Base-by-base conservation (phyloP, 2,113 vertebrate species). In the Zapornia atra region DNA sequence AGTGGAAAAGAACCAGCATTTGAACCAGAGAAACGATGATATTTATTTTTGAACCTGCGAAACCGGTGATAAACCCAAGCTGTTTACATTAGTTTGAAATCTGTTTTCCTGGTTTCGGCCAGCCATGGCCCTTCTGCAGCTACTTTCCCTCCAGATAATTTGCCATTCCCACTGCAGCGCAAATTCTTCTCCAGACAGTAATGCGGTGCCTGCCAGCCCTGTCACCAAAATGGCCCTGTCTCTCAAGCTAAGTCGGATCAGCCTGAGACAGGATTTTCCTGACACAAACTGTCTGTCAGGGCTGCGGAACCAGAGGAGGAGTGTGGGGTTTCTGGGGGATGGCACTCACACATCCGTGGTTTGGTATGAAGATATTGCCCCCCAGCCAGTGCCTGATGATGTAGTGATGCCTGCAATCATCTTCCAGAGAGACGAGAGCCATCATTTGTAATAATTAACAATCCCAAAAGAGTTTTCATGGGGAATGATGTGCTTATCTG, bases 61-160 rank as follows among this genome's bases (percentile, higher is more conserved):
- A 94, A 92, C 92, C 21, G 7, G 95, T 94, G 96, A 97, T 97
- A 97, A 97, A 96, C 82, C 77, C 96, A 97, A 96, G 94, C 96
- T 96, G 94, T 96, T 97, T 96, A 92, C 95, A 97, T 94, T 96
- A 91, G 94, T 96, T 96, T 77, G 94, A 96, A 97, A 96, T 96
- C 95, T 96, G 86, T 96, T 97, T 96, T 96, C 95, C 95, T 94
- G 89, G 91, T 91, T 97, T 94, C 31, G 63, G 83, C 86, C 91
- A 89, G 88, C 86, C 88, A 48, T 54, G 83, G 91, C 94, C 73
- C 81, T 89, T 86, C 91, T 94, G 89, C 91, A 95, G 88, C 95
- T 96, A 82, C 96, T 95, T 96, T 95, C 86, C 59, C 91, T 94
- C 46, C 66, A 72, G 88, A 96, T 96, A 95, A 95, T 97, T 96